phyloP scores from a whole-genome alignment of 1,140 invertebrate species.

The Panulirus ornatus region DNA sequence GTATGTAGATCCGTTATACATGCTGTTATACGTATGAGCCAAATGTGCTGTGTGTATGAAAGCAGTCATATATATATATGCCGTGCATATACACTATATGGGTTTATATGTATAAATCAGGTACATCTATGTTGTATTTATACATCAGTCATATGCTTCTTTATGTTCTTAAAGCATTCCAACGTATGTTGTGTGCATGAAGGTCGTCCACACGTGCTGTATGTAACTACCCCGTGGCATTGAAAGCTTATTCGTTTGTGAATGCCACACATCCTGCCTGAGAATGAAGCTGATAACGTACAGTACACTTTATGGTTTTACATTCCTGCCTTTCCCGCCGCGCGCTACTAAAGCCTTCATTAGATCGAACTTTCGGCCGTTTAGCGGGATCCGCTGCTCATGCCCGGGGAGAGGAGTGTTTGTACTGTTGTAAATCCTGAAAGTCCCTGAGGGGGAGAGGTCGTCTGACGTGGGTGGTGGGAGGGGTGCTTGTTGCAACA shows the following conservation, averaged over 20 bases:
- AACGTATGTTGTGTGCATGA: background rate
- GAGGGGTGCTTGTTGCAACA: background rate
- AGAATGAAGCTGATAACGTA: conserved; percentile 12
- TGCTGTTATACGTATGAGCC: too few species aligned
- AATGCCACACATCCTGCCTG: background rate
- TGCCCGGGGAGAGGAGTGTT: too few species aligned
- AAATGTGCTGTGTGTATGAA: too few species aligned
- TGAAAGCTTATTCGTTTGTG: conserved; percentile 13
- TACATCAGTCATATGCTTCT: background rate
- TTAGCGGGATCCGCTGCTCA: background rate
- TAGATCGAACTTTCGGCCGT: background rate
- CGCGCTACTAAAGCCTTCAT: too few species aligned
- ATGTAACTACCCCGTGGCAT: background rate
- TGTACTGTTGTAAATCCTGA: too few species aligned
- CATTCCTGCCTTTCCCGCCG: conserved; percentile 6
- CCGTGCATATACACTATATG: background rate
- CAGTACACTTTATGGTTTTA: conserved; percentile 43
- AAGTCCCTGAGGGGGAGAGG: background rate
- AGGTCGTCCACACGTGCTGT: background rate
- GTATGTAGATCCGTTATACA: too few species aligned
- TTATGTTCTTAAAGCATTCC: background rate
- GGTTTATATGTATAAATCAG: background rate
- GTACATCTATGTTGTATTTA: background rate
- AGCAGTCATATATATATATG: too few species aligned
- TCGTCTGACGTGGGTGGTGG: background rate